phyloP scores from a whole-genome alignment of 2,797 vertebrate genomes.

The Cynopterus sphinx region DNA sequence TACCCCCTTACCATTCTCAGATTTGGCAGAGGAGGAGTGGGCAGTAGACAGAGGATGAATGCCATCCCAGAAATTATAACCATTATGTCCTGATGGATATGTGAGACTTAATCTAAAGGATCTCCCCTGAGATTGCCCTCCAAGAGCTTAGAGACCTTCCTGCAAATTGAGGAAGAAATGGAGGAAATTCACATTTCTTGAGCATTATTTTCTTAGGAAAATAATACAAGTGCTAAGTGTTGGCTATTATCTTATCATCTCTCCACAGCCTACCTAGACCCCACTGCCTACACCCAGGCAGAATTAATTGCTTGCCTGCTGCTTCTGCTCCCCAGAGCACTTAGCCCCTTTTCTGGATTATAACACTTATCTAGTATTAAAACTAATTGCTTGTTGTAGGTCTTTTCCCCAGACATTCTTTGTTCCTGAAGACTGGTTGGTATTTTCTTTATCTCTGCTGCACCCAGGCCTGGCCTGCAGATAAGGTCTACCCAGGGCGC shows the following conservation, averaged over 20 bases:
- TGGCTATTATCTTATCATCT: neutral
- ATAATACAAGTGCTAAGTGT: neutral
- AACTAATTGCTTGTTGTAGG: neutral
- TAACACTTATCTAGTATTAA: neutral
- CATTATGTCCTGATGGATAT: neutral
- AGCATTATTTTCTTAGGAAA: neutral
- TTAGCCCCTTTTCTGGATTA: neutral
- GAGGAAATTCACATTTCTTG: neutral
- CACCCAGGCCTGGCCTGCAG: neutral
- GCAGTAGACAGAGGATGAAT: neutral
- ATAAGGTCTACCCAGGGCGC: neutral
- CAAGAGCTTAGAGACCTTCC: neutral
- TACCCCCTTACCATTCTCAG: neutral
- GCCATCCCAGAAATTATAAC: neutral
- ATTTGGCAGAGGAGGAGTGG: neutral
- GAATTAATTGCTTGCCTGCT: neutral
- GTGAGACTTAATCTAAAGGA: neutral
- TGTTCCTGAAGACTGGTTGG: neutral
- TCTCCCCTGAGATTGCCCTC: neutral
- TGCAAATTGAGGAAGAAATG: neutral
- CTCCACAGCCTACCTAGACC: neutral
- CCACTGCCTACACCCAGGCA: neutral
- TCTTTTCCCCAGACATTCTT: neutral
- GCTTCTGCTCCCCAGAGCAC: neutral
- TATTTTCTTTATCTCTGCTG: neutral